Conservation (phyloP, 2,888 invertebrate species). For the Drosophila prostipennis region DNA sequence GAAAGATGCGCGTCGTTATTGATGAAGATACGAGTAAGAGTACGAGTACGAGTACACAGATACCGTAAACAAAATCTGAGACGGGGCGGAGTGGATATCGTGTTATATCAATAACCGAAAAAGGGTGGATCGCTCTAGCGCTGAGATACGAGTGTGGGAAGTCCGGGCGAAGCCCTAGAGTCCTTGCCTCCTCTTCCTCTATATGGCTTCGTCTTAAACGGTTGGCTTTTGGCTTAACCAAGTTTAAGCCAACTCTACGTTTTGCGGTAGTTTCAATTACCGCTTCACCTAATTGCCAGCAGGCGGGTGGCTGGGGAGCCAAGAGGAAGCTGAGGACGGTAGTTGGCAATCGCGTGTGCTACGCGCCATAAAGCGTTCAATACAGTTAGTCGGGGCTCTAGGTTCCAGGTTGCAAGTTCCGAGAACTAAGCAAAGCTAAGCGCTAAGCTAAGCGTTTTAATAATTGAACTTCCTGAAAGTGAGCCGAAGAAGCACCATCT, state of each 20-base stretch:
- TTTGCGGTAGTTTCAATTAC: conserved; percentile 80
- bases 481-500: conserved; percentile 29
- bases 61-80: conserved; percentile 66
- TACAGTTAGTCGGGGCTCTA: conserved; percentile 69
- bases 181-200: conserved; percentile 6
- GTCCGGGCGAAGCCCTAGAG: conserved; percentile 36
- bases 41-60: conserved; percentile 56
- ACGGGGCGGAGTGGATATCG: conserved; percentile 63
- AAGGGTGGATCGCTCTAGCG: conserved; percentile 80
- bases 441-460: conserved; percentile 70
- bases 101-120: conserved; percentile 84
- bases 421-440: conserved; percentile 53
- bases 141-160: conserved; percentile 37
- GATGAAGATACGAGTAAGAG: conserved; percentile 75
- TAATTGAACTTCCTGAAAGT: conserved; percentile 81
- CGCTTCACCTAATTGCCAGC: conserved; percentile 62
- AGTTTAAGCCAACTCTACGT: not conserved
- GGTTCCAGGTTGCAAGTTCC: conserved; percentile 35
- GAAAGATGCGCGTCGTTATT: conserved; percentile 71
- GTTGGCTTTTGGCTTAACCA: conserved; percentile 40
- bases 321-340: not conserved
- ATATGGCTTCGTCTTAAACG: conserved; percentile 37
- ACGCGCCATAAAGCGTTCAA: conserved; percentile 80
- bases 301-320: conserved; percentile 8
- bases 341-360: conserved; percentile 60